Evolutionary conservation across 2,888 invertebrate genomes (phyloP).

Genomic region (Acholoe squamosa): DNA sequence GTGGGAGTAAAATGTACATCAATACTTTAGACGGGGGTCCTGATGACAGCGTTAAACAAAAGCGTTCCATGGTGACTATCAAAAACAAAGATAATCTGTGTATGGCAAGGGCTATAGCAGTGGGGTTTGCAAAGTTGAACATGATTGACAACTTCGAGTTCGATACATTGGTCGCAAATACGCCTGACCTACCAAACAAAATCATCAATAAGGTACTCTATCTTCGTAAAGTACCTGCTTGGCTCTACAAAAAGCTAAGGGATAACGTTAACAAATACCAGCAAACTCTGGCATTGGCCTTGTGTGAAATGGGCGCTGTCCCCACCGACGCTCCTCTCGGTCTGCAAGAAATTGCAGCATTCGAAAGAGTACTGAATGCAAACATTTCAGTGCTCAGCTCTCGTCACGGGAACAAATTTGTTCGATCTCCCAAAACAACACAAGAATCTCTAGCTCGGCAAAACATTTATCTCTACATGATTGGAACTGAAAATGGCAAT

Average conservation of each 20-base stretch:
- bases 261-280: not conserved
- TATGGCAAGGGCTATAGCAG: not conserved
- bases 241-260: not conserved
- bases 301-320: not conserved
- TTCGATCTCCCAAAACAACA: not conserved
- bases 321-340: not conserved
- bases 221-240: not conserved
- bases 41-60: not conserved
- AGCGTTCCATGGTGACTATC: conserved; percentile 12
- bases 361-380: not conserved
- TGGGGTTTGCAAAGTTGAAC: not conserved
- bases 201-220: not conserved
- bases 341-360: not conserved
- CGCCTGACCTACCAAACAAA: not conserved
- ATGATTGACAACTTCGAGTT: not conserved
- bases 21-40: not conserved
- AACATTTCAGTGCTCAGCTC: not conserved
- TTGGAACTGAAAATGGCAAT: not conserved
- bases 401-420: not conserved
- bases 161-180: not conserved
- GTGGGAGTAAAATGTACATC: not conserved
- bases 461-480: not conserved
- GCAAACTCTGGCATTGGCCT: not conserved
- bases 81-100: not conserved
- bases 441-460: not conserved